A percentile compares a stretch with the other conserved stretches of the same genome.
Conservation (phyloP, 92 coral and sea anemone genomes). For the Phymanthus crucifer region DNA sequence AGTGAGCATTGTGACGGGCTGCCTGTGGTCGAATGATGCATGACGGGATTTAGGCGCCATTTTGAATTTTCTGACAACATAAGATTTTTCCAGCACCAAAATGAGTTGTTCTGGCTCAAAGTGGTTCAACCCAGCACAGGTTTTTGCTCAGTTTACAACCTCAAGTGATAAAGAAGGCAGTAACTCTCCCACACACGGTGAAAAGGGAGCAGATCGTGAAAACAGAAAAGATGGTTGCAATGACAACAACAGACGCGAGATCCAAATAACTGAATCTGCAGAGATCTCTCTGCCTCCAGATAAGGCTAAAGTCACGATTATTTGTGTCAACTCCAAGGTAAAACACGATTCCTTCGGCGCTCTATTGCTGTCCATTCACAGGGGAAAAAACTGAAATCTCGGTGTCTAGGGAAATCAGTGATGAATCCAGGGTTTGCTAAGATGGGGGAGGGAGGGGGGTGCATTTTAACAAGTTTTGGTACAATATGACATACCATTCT, state of each 20-base stretch:
- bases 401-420: too few relatives aligned
- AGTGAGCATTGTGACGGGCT: too few relatives aligned
- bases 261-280: conserved; percentile 90
- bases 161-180: conserved; percentile 48
- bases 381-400: too few relatives aligned
- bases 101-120: conserved; percentile 70
- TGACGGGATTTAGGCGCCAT: conserved; percentile 37
- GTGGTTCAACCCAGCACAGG: conserved; percentile 93
- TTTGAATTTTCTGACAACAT: conserved; percentile 7
- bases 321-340: conserved; percentile 86
- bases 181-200: conserved; percentile 19
- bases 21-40: conserved; percentile 15
- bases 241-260: conserved; percentile 56
- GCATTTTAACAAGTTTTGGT: too few relatives aligned
- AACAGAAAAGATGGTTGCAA: conserved; percentile 22
- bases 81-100: neutral
- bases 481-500: too few relatives aligned
- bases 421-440: too few relatives aligned
- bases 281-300: conserved; percentile 89
- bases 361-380: too few relatives aligned
- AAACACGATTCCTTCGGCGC: neutral
- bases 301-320: conserved; percentile 75
- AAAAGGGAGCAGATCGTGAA: conserved; percentile 8
- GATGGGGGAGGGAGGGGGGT: too few relatives aligned
- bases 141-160: conserved; percentile 89